Base-by-base conservation (phyloP, 2,888 invertebrate genomes). In the Latrodectus hesperus region DNA sequence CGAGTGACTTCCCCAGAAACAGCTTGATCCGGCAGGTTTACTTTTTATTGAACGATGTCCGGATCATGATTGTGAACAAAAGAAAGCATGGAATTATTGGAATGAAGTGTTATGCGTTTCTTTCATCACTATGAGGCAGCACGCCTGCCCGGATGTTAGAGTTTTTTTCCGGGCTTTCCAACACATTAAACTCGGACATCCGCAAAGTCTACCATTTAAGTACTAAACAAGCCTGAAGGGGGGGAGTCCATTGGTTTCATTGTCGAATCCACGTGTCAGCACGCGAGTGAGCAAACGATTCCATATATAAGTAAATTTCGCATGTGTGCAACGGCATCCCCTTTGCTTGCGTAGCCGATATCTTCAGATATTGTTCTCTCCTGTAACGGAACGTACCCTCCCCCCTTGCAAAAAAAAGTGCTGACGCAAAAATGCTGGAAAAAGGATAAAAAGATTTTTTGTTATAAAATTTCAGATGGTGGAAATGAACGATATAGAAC, bases 151-250 rank as follows among this genome's bases (percentile, higher is more conserved):
- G 60, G 60, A 60, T 60, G 60, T 1, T n/a, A n/a, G 14, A 60
- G 12, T 60, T 55, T 60, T 60, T n/a, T 60, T 12, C n/a, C 60
- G n/a, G n/a, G 68, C 79, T 80, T 72, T 80, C 79, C 79, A 64
- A 80, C 17, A 49, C 70, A 80, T 64, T 80, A 72, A 60, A 80
- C 73, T 81, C 73, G 81, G 81, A 81, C 81, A 81, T 81, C 81
- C 81, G 81, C 22, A 55, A 74, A 77, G 67, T 49, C 68, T 65
- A 65, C 10, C 3, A 70, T 26, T 22, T 8, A 70, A 26, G 4
- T 12, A 52, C 17, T 26, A 73, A 52, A 1, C 17, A 17, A 68
- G 5, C 12, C n/a, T 17, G 8, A 5, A 12, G 9, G 22, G 17
- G 17, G 68, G 11, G 68, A 17, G 68, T 12, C 22, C 38, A 38